phyloP scores from a whole-genome alignment of 2,888 invertebrate genomes.

The Himalopsyche japonica region DNA sequence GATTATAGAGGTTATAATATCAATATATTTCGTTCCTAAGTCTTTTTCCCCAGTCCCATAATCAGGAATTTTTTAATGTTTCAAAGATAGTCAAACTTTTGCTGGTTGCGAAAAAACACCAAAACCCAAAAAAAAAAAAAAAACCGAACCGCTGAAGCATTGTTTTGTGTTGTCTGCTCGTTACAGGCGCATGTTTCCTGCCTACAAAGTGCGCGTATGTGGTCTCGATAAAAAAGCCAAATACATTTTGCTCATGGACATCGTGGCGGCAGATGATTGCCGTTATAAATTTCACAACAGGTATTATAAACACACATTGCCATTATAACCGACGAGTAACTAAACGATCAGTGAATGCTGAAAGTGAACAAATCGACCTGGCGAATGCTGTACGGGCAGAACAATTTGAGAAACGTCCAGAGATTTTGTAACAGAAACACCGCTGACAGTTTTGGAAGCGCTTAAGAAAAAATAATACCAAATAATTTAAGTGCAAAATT shows the following conservation, averaged over 20 bases:
- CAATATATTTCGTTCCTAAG: too few species aligned
- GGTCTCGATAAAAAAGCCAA: slow-evolving; percentile 97
- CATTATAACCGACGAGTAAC: neutral
- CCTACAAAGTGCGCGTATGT: slow-evolving; percentile 94
- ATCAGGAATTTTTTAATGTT: too few species aligned
- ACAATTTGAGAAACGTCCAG: neutral
- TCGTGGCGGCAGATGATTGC: slow-evolving; percentile 95
- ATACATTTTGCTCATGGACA: slow-evolving; percentile 97
- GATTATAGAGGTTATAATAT: too few species aligned
- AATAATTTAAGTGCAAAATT: too few species aligned
- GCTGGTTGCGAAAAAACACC: neutral
- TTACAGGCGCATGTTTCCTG: slow-evolving; percentile 97
- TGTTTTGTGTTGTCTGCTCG: slow-evolving; percentile 48
- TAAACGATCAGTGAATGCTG: neutral
- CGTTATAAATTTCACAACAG: slow-evolving; percentile 94
- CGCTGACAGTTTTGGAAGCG: too few species aligned
- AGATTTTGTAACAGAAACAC: too few species aligned
- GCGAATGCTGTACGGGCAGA: neutral
- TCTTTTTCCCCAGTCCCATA: too few species aligned
- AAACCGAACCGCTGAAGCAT: slow-evolving; percentile 20
- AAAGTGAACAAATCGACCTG: neutral
- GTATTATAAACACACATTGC: slow-evolving; percentile 55
- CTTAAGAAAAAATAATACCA: too few species aligned
- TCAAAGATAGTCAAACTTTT: neutral
- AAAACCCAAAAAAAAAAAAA: neutral